Base-by-base conservation (phyloP, 2,113 vertebrate species). In the Nettapus auritus region DNA sequence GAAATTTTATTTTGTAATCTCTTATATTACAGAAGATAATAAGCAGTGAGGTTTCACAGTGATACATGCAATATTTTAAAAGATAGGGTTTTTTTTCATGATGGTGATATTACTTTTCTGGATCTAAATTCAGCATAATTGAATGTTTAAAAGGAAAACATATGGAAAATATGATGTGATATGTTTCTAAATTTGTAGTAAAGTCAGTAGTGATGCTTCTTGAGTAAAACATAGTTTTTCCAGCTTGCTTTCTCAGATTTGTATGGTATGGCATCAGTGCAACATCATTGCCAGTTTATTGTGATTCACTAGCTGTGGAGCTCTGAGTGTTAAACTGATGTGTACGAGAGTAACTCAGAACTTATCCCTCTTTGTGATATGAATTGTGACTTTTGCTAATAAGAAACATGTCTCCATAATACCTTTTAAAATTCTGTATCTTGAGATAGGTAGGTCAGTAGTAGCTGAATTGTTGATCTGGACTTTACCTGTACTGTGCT, bases 1-100 rank as follows among this genome's bases (percentile, higher is more conserved):
- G 53, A 92, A 92, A 92, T 87, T 79, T 69, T 95, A 25, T 88
- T 93, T 93, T 95, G n/a, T 91, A 87, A 93, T 95, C 77, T 90
- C 57, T 90, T 89, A 60, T 82, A 73, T 87, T 84, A 92, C 15
- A 57, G 86, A 78, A 91, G 77, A 89, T 94, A 94, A 93, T 88
- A 87, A 82, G 69, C 71, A 76, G 16, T 48, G 62, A 90, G 62
- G 56, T 93, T 90, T 92, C 82, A 79, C 52, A 84, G 69, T 86
- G 77, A 71, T 86, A 81, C 38, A 60, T 66, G 25, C 50, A 94
- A 53, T 1, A 0, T 87, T 94, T 95, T 92, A 69, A 71, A 75
- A 87, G 52, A 26, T 75, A 44, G 42, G 78, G 1, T 52, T 31
- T 4, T 25, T 74, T 46, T 83, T 84, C 83, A 42, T 68, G 25